Conservation (phyloP, 2,113 vertebrate genomes). For the Brachyhypopomus gauderio region DNA sequence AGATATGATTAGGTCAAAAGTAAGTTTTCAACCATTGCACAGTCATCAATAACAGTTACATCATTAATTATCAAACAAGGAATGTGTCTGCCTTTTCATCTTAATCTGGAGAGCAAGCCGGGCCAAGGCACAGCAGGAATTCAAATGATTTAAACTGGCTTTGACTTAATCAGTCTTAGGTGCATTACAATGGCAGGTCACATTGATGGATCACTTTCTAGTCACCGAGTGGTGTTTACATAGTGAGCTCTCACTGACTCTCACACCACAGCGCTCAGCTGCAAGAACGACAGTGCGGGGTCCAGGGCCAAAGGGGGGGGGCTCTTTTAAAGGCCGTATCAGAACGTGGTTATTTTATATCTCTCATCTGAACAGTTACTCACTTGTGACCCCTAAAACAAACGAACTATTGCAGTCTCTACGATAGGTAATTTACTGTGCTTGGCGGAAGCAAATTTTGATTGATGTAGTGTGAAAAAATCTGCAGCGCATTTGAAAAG, state of each 20-base stretch:
- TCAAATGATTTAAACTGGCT: constrained; percentile 60
- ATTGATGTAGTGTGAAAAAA: background rate
- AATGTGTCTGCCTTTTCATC: constrained; percentile 77
- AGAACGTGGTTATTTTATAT: constrained; percentile 1
- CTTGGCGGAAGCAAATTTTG: background rate
- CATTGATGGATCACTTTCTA: constrained; percentile 61
- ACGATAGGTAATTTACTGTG: constrained; percentile 3
- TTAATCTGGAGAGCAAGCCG: constrained; percentile 63
- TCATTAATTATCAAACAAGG: constrained; percentile 77
- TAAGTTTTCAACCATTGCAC: constrained; percentile 32
- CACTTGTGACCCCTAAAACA: constrained; percentile 17
- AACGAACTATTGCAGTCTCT: background rate
- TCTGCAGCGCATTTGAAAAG: background rate
- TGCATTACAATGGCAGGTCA: constrained; percentile 56
- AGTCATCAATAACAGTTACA: constrained; percentile 61
- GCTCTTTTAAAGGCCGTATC: constrained; percentile 29
- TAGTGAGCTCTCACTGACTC: constrained; percentile 56
- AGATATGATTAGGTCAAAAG: constrained; percentile 12
- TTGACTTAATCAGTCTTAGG: constrained; percentile 59
- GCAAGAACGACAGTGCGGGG: constrained; percentile 37
- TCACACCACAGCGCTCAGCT: constrained; percentile 28
- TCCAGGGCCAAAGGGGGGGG: constrained; percentile 10
- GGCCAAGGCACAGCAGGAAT: constrained; percentile 72
- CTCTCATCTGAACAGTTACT: constrained; percentile 23
- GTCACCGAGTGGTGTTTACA: constrained; percentile 61